phyloP scores from a whole-genome alignment of 2,888 invertebrate genomes.

The Xestoiulus laeticollis region DNA sequence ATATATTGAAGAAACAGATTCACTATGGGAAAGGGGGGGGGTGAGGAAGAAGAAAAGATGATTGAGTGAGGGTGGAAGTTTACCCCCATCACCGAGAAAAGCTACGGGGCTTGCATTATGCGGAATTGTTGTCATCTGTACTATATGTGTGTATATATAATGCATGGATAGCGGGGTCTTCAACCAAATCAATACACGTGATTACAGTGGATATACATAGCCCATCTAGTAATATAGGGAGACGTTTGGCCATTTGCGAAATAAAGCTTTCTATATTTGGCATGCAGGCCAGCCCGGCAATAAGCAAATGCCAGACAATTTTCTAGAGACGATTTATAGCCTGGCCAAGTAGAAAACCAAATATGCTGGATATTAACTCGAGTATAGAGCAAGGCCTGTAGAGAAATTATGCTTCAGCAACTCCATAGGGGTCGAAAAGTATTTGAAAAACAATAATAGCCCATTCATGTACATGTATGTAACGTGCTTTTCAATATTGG shows the following conservation, averaged over 20 bases:
- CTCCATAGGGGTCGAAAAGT: slow-evolving; percentile 27
- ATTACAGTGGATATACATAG: slow-evolving; percentile 3
- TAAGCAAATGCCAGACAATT: slow-evolving; percentile 43
- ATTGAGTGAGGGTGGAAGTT: slow-evolving; percentile 39
- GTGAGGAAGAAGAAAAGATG: background rate
- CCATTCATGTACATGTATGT: background rate
- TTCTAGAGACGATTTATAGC: slow-evolving; percentile 39
- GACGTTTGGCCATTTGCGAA: slow-evolving; percentile 41
- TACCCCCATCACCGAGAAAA: slow-evolving; percentile 35
- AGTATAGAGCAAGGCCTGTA: slow-evolving; percentile 10
- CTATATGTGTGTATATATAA: slow-evolving; percentile 38
- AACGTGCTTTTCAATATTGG: slow-evolving; percentile 12
- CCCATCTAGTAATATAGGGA: background rate
- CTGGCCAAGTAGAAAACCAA: slow-evolving; percentile 11
- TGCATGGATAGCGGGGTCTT: slow-evolving; percentile 39
- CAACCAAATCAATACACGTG: slow-evolving; percentile 43
- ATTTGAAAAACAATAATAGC: slow-evolving; percentile 36
- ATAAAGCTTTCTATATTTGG: slow-evolving; percentile 41
- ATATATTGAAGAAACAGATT: slow-evolving; percentile 30
- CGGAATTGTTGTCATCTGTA: slow-evolving; percentile 32
- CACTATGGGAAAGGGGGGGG: background rate
- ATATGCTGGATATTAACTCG: slow-evolving; percentile 27
- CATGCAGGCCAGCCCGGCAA: slow-evolving; percentile 38
- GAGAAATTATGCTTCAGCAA: slow-evolving; percentile 21
- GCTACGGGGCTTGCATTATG: slow-evolving; percentile 41